phyloP scores from a whole-genome alignment of 2,113 vertebrate species.

The Ptychochromis oligacanthus region DNA sequence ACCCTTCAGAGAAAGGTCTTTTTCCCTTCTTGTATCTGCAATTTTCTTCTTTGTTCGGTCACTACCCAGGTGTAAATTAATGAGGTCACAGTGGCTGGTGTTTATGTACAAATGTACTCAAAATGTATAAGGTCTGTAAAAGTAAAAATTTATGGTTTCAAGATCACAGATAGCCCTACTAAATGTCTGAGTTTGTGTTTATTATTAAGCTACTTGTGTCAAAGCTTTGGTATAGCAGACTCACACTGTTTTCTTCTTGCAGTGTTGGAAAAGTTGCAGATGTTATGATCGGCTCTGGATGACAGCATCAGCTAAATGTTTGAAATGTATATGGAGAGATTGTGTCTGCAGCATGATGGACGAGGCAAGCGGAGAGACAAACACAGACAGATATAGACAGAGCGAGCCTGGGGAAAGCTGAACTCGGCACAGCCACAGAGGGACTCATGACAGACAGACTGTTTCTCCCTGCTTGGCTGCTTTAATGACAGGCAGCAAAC shows the following conservation, averaged over 20 bases:
- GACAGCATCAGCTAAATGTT: slow-evolving; percentile 12
- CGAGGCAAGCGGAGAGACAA: not conserved
- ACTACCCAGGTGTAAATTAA: not conserved
- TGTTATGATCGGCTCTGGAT: not conserved
- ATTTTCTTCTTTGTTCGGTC: not conserved
- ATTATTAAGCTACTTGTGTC: not conserved
- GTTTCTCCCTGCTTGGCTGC: slow-evolving; percentile 41
- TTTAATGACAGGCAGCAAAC: slow-evolving; percentile 50
- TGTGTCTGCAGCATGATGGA: slow-evolving; percentile 23
- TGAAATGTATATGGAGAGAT: slow-evolving; percentile 12
- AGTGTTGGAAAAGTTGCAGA: not conserved
- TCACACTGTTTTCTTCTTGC: not conserved
- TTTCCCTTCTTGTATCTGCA: not conserved
- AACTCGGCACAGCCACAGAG: slow-evolving; percentile 21
- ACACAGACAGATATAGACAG: slow-evolving; percentile 19
- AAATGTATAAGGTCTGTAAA: not conserved
- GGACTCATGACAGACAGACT: slow-evolving; percentile 39
- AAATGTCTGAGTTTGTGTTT: not conserved
- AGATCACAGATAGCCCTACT: not conserved
- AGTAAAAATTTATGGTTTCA: not conserved
- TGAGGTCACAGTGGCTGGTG: not conserved
- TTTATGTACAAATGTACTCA: not conserved
- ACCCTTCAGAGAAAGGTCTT: not conserved
- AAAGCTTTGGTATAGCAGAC: not conserved
- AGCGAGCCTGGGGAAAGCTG: slow-evolving; percentile 6